phyloP scores from a whole-genome alignment of 1,140 invertebrate genomes.

The Pygmarrhopalites habei region DNA sequence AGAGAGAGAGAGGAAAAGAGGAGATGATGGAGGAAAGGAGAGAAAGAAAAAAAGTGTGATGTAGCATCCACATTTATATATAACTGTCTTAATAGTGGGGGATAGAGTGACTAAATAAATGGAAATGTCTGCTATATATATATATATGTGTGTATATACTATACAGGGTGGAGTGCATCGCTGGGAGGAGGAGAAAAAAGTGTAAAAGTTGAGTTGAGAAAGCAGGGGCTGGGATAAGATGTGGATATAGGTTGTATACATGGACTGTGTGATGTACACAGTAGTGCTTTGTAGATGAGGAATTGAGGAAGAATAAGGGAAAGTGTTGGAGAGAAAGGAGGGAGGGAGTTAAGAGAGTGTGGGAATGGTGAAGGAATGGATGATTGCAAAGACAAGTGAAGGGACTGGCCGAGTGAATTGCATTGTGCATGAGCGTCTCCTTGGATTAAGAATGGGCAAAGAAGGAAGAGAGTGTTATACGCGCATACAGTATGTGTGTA shows the following conservation, averaged over 20 bases:
- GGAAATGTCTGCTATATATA: not conserved
- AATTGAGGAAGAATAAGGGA: conserved; percentile 4
- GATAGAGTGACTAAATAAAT: not conserved
- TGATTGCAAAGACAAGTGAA: conserved; percentile 29
- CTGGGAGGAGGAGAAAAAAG: too few relatives aligned
- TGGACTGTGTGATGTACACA: too few relatives aligned
- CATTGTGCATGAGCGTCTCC: conserved; percentile 28
- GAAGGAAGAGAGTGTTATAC: not conserved
- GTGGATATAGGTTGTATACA: too few relatives aligned
- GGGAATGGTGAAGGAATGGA: conserved; percentile 17
- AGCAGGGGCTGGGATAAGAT: too few relatives aligned
- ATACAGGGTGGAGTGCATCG: too few relatives aligned
- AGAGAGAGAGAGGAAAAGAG: not conserved
- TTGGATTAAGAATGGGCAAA: conserved; percentile 14
- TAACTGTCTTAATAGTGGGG: too few relatives aligned
- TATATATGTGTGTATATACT: not conserved
- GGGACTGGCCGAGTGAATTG: conserved; percentile 3
- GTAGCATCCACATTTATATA: too few relatives aligned
- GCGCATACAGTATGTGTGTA: not conserved
- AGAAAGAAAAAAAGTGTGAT: not conserved
- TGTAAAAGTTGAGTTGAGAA: too few relatives aligned
- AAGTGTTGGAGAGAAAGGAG: not conserved
- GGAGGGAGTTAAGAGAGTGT: not conserved
- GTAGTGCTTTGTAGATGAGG: too few relatives aligned
- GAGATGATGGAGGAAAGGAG: not conserved